A percentile compares a stretch with the other conserved stretches of the same genome.
phyloP scores from a whole-genome alignment of 2,113 vertebrate genomes.

The Motacilla alba region DNA sequence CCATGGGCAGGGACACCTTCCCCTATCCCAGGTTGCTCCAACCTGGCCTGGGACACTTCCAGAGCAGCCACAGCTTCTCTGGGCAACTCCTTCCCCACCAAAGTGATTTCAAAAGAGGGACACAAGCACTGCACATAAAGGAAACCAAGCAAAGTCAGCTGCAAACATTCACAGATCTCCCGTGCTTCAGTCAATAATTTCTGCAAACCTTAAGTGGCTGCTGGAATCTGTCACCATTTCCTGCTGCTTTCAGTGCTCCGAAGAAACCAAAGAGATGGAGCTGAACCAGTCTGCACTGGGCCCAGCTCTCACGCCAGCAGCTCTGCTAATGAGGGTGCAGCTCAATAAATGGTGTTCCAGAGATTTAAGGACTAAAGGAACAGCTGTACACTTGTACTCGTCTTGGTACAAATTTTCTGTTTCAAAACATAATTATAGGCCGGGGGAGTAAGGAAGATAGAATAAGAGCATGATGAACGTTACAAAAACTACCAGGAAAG shows the following conservation, averaged over 20 bases:
- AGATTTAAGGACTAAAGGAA: not conserved
- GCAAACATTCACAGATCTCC: not conserved
- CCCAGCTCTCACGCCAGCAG: not conserved
- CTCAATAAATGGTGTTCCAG: not conserved
- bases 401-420: not conserved
- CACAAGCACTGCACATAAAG: fast-evolving
- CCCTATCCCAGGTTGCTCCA: fast-evolving
- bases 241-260: not conserved
- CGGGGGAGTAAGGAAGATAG: not conserved
- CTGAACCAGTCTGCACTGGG: not conserved
- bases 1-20: not conserved
- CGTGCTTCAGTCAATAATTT: not conserved
- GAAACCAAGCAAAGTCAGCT: not conserved
- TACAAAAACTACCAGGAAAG: not conserved
- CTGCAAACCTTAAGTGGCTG: not conserved
- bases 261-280: not conserved
- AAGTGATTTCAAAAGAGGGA: not conserved
- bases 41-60: not conserved
- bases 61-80: not conserved
- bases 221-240: not conserved
- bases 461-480: not conserved
- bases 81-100: not conserved
- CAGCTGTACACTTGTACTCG: not conserved
- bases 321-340: not conserved
- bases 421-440: conserved; percentile 3